A percentile compares a stretch with the other conserved stretches of the same genome.
These are phyloP conservation scores for Fragum whitleyi DNA, from an alignment of 2,888 invertebrate genomes.

Conservation along the genomic window DNA sequence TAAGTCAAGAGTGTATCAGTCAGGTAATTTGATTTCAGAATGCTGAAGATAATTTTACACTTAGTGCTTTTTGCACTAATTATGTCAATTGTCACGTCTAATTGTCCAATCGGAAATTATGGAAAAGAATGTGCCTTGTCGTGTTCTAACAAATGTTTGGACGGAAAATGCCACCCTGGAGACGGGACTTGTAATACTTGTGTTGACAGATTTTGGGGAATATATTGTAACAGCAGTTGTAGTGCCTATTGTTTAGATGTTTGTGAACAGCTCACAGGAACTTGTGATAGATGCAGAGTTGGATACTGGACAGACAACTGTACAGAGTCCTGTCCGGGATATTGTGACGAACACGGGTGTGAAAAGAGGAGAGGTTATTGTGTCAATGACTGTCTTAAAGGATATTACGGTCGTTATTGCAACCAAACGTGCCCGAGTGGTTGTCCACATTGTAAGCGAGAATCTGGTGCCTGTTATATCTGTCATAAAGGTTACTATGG, in stretches of 20 bases:
- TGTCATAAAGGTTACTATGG: conserved; percentile 7
- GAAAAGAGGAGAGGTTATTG: not conserved
- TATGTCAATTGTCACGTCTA: not conserved
- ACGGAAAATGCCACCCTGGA: conserved; percentile 5
- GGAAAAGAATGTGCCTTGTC: not conserved
- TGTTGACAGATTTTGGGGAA: not conserved
- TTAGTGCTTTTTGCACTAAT: not conserved
- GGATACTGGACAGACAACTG: conserved; percentile 8
- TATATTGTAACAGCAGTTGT: not conserved
- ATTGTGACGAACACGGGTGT: conserved; percentile 3
- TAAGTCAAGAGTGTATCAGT: too few relatives aligned
- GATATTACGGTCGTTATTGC: not conserved
- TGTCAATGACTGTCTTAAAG: not conserved
- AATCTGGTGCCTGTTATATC: not conserved
- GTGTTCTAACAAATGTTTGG: not conserved
- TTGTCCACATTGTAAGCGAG: not conserved
- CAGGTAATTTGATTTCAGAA: too few relatives aligned
- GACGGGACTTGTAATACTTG: conserved; percentile 10
- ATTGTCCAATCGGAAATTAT: not conserved
- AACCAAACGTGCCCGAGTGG: not conserved
- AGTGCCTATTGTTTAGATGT: not conserved
- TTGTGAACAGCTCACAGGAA: not conserved
- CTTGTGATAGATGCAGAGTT: not conserved
- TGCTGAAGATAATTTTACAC: too few relatives aligned
- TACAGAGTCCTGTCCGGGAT: not conserved